Evolutionary conservation across 2,797 vertebrate genomes (phyloP).

Genomic region (Micromesistius poutassou): DNA sequence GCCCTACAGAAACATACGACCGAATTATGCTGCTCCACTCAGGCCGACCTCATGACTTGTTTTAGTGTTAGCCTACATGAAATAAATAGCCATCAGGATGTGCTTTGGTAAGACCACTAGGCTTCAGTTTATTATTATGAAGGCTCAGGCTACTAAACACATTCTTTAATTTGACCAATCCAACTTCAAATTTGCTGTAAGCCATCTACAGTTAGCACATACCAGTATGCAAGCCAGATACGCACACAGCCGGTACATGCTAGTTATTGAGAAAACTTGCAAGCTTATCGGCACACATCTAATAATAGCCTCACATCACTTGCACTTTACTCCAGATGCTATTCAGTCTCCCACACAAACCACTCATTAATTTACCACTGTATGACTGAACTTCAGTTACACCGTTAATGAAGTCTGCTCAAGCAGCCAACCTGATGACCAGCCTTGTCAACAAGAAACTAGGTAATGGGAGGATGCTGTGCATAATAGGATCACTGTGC

Average conservation of each 20-base stretch:
- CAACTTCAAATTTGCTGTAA: neutral
- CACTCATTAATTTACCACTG: neutral
- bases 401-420: neutral
- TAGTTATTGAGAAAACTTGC: neutral
- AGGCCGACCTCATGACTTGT: neutral
- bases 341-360: neutral
- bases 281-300: neutral
- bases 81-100: neutral
- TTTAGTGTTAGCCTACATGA: neutral
- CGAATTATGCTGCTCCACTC: neutral
- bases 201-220: neutral
- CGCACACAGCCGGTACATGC: neutral
- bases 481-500: neutral
- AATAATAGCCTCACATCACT: neutral
- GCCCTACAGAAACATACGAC: neutral
- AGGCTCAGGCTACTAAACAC: neutral
- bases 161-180: neutral
- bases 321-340: neutral
- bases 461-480: neutral
- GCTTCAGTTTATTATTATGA: neutral
- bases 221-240: neutral
- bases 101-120: neutral
- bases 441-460: neutral
- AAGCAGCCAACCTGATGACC: constrained; percentile 4
- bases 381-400: constrained; percentile 5